Base-by-base conservation (phyloP, 2,888 invertebrate species). In the Tipula helvola region DNA sequence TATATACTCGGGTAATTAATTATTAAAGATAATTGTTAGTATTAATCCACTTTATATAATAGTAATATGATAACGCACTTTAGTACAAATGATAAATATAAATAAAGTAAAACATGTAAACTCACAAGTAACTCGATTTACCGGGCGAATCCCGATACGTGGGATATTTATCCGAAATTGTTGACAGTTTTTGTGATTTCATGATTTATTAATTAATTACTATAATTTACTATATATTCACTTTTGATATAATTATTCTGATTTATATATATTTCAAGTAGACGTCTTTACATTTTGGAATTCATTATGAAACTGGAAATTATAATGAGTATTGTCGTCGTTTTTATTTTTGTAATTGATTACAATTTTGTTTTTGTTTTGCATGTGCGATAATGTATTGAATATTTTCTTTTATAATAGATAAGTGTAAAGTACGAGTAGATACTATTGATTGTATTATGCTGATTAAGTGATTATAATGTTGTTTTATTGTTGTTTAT, bases 91-190 rank as follows among this genome's bases (percentile, higher is more conserved):
- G 28, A 1, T 28, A 28, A 28, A 28, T 28, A 28, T 28, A 28
- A 28, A 28, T 39, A 39, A 39, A 7, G 39, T 39, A 39, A 28
- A 28, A 28, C 28, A 2, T 28, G 39, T 16, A 18, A 18, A 71
- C 71, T 71, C 28, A 71, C 71, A 71, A 7, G 13, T 71, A 28
- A 28, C 71, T 71, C 4, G 71, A 71, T 71, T 71, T 71, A 12
- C 71, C 71, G 71, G 71, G 28, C 10, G 28, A 4, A 52, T 91
- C 91, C 3, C 91, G 89, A 87, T 90, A 91, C 0, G 90, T 90
- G n/a, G 91, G 91, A 88, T 90, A 91, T 87, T 91, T 91, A 18
- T 89, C 90, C 47, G 91, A 89, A 36, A 91, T 91, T 28, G 89
- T 90, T 12, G 90, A 89, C 57, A 90, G 88, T 87, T 90, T 91